Evolutionary conservation across 2,888 invertebrate genomes (phyloP).

Genomic region (Stratiomys singularior): DNA sequence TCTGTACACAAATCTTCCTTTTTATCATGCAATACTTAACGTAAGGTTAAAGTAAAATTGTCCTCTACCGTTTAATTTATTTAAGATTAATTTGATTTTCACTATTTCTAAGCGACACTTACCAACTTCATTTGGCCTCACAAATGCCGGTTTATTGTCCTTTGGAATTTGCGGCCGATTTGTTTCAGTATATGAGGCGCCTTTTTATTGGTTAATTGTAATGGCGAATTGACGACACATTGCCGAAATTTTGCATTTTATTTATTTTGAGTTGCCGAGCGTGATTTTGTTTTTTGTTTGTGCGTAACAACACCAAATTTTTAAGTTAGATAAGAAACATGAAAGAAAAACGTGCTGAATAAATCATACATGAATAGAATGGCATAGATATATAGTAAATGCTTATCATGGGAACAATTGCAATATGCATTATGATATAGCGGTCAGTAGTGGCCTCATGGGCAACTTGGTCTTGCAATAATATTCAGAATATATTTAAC

Average conservation of each 20-base stretch:
- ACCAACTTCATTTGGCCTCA: constrained; percentile 73
- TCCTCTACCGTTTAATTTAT: too few relatives aligned
- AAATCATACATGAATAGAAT: neutral
- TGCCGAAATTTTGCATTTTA: neutral
- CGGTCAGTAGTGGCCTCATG: too few relatives aligned
- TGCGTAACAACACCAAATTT: constrained; percentile 17
- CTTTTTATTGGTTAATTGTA: constrained; percentile 57
- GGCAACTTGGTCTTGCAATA: too few relatives aligned
- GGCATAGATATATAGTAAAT: neutral
- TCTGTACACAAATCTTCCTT: too few relatives aligned
- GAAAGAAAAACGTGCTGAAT: constrained; percentile 38
- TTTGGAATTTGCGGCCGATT: constrained; percentile 58
- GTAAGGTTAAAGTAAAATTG: too few relatives aligned
- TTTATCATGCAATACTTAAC: too few relatives aligned
- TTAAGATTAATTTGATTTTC: too few relatives aligned
- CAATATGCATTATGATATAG: too few relatives aligned
- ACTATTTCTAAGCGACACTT: constrained; percentile 58
- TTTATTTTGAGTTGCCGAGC: neutral
- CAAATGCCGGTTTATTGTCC: constrained; percentile 67
- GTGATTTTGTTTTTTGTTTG: neutral
- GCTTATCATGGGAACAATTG: neutral
- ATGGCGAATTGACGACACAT: neutral
- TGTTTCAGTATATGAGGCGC: constrained; percentile 70
- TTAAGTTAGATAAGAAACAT: constrained; percentile 12
- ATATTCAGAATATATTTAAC: too few relatives aligned